A percentile compares a stretch with the other conserved stretches of the same genome.
These are phyloP conservation scores for Grantiella picta DNA, from an alignment of 2,113 vertebrate genomes.

Conservation along the genomic window DNA sequence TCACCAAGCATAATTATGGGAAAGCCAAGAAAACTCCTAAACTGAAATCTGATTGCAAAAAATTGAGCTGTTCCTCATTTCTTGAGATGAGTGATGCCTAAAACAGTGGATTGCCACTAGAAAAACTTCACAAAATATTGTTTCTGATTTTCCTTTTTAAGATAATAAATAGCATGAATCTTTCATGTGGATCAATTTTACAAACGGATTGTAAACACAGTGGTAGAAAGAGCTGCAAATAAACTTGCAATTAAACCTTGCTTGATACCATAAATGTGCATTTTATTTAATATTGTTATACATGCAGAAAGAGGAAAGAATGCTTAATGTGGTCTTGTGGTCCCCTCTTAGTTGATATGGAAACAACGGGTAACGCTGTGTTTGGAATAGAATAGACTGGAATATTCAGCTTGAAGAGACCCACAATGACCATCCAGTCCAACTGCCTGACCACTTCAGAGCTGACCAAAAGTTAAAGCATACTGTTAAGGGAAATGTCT, in stretches of 20 bases:
- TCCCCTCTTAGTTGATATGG: background rate
- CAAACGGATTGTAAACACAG: background rate
- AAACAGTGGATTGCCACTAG: background rate
- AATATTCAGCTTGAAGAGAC: background rate
- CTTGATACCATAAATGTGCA: background rate
- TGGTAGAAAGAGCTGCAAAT: background rate
- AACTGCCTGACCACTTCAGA: background rate
- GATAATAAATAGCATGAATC: background rate
- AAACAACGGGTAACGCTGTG: background rate
- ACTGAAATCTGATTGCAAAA: background rate
- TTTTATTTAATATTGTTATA: background rate
- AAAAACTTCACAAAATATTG: background rate
- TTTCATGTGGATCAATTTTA: background rate
- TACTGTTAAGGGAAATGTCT: background rate
- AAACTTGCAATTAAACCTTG: background rate
- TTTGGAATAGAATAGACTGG: background rate
- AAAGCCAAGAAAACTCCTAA: background rate
- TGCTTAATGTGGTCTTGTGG: background rate
- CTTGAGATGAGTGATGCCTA: background rate
- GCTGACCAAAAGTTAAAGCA: rapidly evolving
- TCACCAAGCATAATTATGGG: background rate
- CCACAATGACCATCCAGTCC: background rate
- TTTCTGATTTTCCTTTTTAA: background rate
- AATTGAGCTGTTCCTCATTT: background rate
- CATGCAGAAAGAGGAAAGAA: background rate